Evolutionary conservation across 1,140 invertebrate species (phyloP).

Genomic region (Ectropis grisescens): DNA sequence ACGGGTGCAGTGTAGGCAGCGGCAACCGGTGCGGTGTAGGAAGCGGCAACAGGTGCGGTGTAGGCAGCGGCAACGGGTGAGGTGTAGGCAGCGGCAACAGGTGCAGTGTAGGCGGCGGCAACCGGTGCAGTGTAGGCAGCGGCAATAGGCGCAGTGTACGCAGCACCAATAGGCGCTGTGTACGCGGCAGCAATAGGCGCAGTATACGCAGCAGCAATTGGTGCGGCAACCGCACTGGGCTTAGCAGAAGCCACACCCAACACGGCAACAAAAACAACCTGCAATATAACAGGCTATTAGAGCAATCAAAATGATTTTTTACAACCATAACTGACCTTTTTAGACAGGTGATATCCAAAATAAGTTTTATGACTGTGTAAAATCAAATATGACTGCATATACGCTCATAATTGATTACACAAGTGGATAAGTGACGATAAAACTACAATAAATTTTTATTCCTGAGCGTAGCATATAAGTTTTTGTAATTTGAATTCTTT

Average conservation of each 20-base stretch:
- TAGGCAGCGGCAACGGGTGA: conserved; percentile 20
- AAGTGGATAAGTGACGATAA: too few species aligned
- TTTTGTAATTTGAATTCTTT: too few species aligned
- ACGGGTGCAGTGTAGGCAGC: conserved; percentile 18
- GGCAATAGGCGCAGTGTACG: conserved; percentile 16
- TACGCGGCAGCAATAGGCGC: conserved; percentile 14
- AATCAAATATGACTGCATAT: too few species aligned
- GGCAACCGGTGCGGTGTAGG: conserved; percentile 25
- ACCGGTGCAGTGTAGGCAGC: conserved; percentile 21
- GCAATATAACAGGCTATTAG: too few species aligned
- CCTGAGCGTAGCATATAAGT: too few species aligned
- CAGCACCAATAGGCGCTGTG: conserved; percentile 11
- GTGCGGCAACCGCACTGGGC: conserved; percentile 30
- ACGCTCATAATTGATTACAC: too few species aligned
- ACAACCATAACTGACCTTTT: too few species aligned
- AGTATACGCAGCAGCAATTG: conserved; percentile 16
- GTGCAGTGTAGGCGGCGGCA: conserved; percentile 17
- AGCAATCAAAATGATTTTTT: too few species aligned
- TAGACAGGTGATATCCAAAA: too few species aligned
- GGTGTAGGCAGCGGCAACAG: neutral
- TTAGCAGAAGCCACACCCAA: conserved; percentile 40
- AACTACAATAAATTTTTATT: too few species aligned
- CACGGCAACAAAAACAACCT: conserved; percentile 39
- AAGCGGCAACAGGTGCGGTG: conserved; percentile 21
- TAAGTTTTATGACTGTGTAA: too few species aligned